Evolutionary conservation across 2,888 invertebrate species (phyloP).

Genomic region (Tipula vernalis): DNA sequence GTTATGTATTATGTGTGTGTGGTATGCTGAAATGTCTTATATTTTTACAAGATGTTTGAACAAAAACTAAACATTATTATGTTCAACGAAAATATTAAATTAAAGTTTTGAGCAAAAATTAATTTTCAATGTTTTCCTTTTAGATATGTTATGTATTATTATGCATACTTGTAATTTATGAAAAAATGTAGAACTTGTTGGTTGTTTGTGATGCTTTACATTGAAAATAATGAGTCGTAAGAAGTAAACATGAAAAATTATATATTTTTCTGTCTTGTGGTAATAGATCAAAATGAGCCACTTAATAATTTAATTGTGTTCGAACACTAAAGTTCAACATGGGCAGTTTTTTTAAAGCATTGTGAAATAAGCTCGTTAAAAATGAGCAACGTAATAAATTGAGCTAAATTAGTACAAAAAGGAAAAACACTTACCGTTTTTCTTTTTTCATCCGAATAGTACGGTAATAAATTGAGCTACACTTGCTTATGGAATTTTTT

Average conservation of each 20-base stretch:
- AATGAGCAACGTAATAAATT: too few relatives aligned
- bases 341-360: too few relatives aligned
- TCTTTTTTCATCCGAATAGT: too few relatives aligned
- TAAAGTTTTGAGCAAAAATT: not conserved
- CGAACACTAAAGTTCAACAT: too few relatives aligned
- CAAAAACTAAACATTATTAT: not conserved
- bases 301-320: not conserved
- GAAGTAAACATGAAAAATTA: not conserved
- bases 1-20: not conserved
- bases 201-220: not conserved
- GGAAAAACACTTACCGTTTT: too few relatives aligned
- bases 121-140: not conserved
- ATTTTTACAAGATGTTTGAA: not conserved
- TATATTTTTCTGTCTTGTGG: too few relatives aligned
- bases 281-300: not conserved
- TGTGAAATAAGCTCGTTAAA: too few relatives aligned
- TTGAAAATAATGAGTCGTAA: not conserved
- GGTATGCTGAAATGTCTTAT: not conserved
- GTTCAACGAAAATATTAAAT: not conserved
- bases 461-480: too few relatives aligned
- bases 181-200: not conserved
- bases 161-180: not conserved
- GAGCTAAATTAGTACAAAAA: too few relatives aligned
- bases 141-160: not conserved
- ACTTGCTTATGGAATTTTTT: too few relatives aligned